A percentile compares a stretch with the other conserved stretches of the same genome.
phyloP scores from a whole-genome alignment of 1,140 invertebrate genomes.

The Venturia canescens region DNA sequence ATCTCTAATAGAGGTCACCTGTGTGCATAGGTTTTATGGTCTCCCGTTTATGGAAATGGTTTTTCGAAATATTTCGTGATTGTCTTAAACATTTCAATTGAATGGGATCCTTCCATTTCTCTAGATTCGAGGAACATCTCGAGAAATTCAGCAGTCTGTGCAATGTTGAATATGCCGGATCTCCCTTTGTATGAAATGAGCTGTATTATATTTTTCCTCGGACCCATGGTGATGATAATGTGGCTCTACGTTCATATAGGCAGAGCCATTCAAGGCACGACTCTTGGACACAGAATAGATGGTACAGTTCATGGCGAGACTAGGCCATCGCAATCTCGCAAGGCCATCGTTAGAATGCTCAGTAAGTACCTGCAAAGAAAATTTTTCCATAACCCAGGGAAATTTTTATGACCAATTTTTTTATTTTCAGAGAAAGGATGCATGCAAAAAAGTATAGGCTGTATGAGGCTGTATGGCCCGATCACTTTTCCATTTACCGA shows the following conservation, averaged over 20 bases:
- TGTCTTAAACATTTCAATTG: no score
- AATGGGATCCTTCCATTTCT: no score
- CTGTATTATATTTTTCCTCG: slow-evolving; percentile 87
- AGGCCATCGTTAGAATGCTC: slow-evolving; percentile 87
- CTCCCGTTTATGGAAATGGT: no score
- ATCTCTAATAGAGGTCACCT: no score
- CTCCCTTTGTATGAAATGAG: slow-evolving; percentile 88
- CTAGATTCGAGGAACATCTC: slow-evolving; percentile 62
- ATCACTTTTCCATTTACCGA: no score
- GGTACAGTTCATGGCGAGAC: slow-evolving; percentile 82
- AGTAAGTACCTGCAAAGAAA: slow-evolving; percentile 68
- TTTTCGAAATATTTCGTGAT: no score
- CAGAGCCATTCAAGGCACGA: slow-evolving; percentile 79
- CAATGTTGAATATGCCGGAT: slow-evolving; percentile 80
- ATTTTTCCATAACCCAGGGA: background rate
- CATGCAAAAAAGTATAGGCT: no score
- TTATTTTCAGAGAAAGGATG: no score
- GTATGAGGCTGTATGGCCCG: no score
- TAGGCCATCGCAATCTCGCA: slow-evolving; percentile 82
- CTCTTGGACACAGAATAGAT: slow-evolving; percentile 75
- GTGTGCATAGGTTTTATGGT: no score
- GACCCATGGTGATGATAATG: slow-evolving; percentile 87
- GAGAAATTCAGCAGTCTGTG: slow-evolving; percentile 86
- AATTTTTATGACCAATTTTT: no score
- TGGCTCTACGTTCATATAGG: slow-evolving; percentile 87